These are phyloP conservation scores for Diorhabda elongata DNA, from an alignment of 1,140 invertebrate genomes.

Conservation along the genomic window DNA sequence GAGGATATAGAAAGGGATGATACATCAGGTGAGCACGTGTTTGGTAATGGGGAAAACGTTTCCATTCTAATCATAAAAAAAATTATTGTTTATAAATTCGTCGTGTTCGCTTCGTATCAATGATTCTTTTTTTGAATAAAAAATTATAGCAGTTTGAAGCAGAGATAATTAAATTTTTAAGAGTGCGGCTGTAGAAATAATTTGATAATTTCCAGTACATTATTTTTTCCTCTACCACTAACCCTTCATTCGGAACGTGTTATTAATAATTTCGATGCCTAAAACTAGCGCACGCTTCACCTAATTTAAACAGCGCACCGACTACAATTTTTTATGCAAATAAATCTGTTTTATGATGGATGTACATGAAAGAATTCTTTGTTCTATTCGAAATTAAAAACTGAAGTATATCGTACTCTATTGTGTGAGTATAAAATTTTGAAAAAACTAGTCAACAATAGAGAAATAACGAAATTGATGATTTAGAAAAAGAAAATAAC, in stretches of 20 bases:
- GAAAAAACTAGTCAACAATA: too few relatives aligned
- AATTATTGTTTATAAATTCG: too few relatives aligned
- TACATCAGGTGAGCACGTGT: background rate
- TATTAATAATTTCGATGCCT: slow-evolving; percentile 1
- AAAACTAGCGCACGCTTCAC: background rate
- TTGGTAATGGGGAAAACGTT: background rate
- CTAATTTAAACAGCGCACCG: background rate
- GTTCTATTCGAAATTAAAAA: too few relatives aligned
- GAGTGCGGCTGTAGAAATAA: background rate
- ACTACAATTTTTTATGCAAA: background rate
- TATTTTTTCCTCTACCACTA: background rate
- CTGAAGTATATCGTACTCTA: too few relatives aligned
- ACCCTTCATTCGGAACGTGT: background rate
- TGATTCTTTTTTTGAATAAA: too few relatives aligned
- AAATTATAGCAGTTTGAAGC: background rate
- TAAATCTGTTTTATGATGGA: background rate
- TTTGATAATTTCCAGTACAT: slow-evolving; percentile 2
- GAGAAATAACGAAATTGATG: too few relatives aligned
- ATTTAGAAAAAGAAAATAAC: too few relatives aligned
- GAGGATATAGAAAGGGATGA: background rate
- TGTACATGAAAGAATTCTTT: background rate
- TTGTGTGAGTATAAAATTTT: too few relatives aligned
- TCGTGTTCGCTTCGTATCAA: too few relatives aligned
- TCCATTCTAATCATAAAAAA: too few relatives aligned
- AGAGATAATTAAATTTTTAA: background rate